Conservation (phyloP, 2,888 invertebrate genomes). For the Pecten maximus region DNA sequence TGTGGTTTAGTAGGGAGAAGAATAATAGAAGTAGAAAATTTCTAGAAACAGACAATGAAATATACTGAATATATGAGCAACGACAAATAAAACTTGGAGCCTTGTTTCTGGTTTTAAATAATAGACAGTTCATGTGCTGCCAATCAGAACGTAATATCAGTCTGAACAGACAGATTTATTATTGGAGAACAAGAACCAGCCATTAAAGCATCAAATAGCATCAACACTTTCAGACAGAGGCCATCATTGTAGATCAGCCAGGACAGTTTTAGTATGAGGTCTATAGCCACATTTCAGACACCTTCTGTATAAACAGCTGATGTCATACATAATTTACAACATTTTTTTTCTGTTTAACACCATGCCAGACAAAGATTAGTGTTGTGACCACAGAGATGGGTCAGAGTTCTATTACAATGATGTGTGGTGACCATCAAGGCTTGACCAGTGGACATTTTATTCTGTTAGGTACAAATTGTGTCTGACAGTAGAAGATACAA, state of each 20-base stretch:
- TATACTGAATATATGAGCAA: too few species aligned
- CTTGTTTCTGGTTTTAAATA: too few species aligned
- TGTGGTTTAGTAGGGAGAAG: too few species aligned
- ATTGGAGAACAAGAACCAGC: neutral
- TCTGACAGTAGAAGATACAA: neutral
- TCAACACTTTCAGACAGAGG: neutral
- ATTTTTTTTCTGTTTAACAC: neutral
- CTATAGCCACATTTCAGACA: neutral
- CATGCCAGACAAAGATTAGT: neutral
- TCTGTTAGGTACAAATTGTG: neutral
- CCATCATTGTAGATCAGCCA: too few species aligned
- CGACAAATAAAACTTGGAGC: too few species aligned
- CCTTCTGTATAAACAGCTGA: neutral
- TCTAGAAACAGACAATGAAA: too few species aligned
- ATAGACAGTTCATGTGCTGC: too few species aligned
- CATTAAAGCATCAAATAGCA: neutral
- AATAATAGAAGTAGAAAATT: too few species aligned
- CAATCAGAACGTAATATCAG: too few species aligned
- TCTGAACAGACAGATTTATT: neutral
- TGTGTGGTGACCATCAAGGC: neutral
- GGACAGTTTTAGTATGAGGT: neutral
- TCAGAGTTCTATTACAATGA: neutral
- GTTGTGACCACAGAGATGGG: neutral
- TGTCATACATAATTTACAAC: neutral
- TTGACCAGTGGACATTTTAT: constrained; percentile 7